Conservation (phyloP, 1,140 invertebrate species). For the Metopolophium dirhodum region DNA sequence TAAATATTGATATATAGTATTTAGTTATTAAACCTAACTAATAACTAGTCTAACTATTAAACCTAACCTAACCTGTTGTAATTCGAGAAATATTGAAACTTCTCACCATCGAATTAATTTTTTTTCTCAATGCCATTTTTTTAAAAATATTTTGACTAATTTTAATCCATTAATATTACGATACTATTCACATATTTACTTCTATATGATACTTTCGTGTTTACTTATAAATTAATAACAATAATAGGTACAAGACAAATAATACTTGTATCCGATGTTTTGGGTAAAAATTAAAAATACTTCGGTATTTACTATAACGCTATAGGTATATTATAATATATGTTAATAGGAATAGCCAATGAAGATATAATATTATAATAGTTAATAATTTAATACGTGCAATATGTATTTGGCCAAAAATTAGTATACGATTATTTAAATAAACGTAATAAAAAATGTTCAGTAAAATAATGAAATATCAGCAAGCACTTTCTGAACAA, state of each 20-base stretch:
- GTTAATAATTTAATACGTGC: too few relatives aligned
- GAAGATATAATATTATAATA: too few relatives aligned
- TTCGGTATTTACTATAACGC: too few relatives aligned
- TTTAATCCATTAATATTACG: not conserved
- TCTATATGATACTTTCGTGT: not conserved
- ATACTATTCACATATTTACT: too few relatives aligned
- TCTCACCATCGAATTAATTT: not conserved
- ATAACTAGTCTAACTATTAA: not conserved
- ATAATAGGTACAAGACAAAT: not conserved
- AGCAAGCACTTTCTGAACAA: not conserved
- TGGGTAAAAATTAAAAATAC: not conserved
- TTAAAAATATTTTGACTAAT: not conserved
- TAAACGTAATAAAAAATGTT: not conserved
- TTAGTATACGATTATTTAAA: not conserved
- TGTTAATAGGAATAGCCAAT: too few relatives aligned
- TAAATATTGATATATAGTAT: too few relatives aligned
- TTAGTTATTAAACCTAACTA: not conserved
- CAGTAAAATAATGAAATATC: not conserved
- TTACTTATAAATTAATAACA: not conserved
- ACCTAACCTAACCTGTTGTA: too few relatives aligned
- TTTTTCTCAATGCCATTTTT: not conserved
- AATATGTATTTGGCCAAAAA: too few relatives aligned
- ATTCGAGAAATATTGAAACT: not conserved
- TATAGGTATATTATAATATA: too few relatives aligned
- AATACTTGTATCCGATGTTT: not conserved